A percentile compares a stretch with the other conserved stretches of the same genome.
These are phyloP conservation scores for Gracilinanus agilis DNA, from an alignment of 2,113 vertebrate species.

Conservation along the genomic window DNA sequence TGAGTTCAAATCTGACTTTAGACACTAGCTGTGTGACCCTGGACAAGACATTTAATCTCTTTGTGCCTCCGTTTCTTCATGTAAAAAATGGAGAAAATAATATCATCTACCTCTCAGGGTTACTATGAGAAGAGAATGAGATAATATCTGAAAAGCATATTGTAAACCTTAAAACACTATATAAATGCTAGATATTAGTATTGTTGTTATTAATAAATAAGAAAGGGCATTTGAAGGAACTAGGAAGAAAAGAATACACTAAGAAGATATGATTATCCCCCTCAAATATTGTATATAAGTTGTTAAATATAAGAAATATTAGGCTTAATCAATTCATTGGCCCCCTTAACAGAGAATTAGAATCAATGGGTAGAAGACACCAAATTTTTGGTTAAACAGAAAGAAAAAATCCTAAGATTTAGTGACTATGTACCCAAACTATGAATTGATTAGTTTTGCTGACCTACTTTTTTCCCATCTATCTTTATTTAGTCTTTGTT, in stretches of 20 bases:
- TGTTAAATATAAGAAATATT: neutral
- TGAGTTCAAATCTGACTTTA: too few relatives aligned
- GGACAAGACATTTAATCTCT: too few relatives aligned
- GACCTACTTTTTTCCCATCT: neutral
- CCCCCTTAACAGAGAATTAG: neutral
- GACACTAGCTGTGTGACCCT: too few relatives aligned
- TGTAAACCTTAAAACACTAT: too few relatives aligned
- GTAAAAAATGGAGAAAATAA: neutral
- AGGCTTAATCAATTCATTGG: neutral
- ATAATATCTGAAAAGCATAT: neutral
- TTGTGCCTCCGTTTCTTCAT: too few relatives aligned
- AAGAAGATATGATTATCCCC: neutral
- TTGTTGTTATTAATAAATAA: neutral
- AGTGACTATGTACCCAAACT: neutral
- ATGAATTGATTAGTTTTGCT: neutral
- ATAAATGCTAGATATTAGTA: neutral
- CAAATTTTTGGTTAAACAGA: neutral
- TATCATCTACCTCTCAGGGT: neutral
- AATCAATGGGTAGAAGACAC: neutral
- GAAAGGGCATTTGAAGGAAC: neutral
- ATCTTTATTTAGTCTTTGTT: neutral
- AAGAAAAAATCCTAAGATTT: neutral
- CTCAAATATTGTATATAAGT: neutral
- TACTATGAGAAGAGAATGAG: neutral
- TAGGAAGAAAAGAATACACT: neutral